Evolutionary conservation across 2,113 vertebrate species (phyloP).

Genomic region (Alouatta palliata): DNA sequence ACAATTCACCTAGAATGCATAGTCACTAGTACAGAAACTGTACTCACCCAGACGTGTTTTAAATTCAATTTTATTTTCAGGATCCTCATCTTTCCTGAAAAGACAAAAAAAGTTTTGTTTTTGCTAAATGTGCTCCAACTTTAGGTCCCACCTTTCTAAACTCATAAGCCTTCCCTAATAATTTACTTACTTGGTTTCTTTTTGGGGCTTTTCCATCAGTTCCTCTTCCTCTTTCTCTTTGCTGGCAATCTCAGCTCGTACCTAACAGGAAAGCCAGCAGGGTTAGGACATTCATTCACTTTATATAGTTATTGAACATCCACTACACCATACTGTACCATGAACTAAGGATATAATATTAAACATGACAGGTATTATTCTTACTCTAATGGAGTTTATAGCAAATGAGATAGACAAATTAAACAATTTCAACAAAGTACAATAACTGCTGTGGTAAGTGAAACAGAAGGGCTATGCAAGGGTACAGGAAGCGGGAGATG

Average conservation of each 20-base stretch:
- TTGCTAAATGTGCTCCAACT: not conserved
- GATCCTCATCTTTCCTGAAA: slow-evolving; percentile 96
- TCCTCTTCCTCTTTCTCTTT: slow-evolving; percentile 99
- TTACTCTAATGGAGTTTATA: not conserved
- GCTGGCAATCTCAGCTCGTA: slow-evolving; percentile 97
- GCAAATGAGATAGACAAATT: not conserved
- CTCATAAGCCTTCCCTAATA: not conserved
- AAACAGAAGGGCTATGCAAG: not conserved
- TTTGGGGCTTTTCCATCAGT: slow-evolving; percentile 97
- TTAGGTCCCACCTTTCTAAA: not conserved
- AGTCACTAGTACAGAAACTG: not conserved
- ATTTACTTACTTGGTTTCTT: slow-evolving; percentile 94
- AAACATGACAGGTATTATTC: not conserved
- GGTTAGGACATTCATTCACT: not conserved
- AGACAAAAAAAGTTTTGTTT: not conserved
- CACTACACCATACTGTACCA: not conserved
- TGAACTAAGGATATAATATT: not conserved
- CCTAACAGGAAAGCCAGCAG: slow-evolving; percentile 82
- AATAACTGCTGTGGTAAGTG: not conserved
- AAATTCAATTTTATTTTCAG: slow-evolving; percentile 99
- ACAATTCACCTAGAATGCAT: not conserved
- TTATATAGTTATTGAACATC: not conserved
- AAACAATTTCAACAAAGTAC: not conserved
- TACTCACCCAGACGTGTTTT: slow-evolving; percentile 96
- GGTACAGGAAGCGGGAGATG: not conserved